These are phyloP conservation scores for Apamea epomidion DNA, from an alignment of 2,888 invertebrate species.

Conservation along the genomic window DNA sequence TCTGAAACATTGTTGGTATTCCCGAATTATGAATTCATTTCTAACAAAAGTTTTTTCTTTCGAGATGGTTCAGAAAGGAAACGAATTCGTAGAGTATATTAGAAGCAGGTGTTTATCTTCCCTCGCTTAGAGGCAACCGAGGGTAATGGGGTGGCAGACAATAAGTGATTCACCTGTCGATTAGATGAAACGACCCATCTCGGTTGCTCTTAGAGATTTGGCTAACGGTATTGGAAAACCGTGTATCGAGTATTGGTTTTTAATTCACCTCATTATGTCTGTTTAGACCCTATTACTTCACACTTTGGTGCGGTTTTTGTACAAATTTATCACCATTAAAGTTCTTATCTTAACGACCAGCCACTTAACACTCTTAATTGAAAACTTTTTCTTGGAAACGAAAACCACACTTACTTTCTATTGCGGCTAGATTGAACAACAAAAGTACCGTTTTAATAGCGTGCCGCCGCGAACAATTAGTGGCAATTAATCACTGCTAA, in stretches of 20 bases:
- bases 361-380: constrained; percentile 28
- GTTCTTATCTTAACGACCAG: constrained; percentile 24
- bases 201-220: constrained; percentile 35
- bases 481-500: constrained; percentile 60
- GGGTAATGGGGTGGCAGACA: constrained; percentile 58
- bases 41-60: constrained; percentile 36
- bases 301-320: not conserved
- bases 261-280: constrained; percentile 45
- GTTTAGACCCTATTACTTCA: constrained; percentile 14
- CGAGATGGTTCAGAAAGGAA: constrained; percentile 41
- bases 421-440: constrained; percentile 44
- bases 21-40: constrained; percentile 57
- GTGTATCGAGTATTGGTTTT: constrained; percentile 51
- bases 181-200: constrained; percentile 54
- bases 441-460: constrained; percentile 58
- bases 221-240: constrained; percentile 44
- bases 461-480: constrained; percentile 50
- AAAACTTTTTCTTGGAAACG: constrained; percentile 41
- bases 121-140: constrained; percentile 55
- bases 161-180: constrained; percentile 61
- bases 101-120: constrained; percentile 59
- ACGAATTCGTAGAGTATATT: constrained; percentile 41
- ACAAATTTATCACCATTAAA: constrained; percentile 5
- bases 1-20: constrained; percentile 40
- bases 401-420: constrained; percentile 32